Evolutionary conservation across 1,140 invertebrate genomes (phyloP).

Genomic region (Chrysomallon squamiferum): DNA sequence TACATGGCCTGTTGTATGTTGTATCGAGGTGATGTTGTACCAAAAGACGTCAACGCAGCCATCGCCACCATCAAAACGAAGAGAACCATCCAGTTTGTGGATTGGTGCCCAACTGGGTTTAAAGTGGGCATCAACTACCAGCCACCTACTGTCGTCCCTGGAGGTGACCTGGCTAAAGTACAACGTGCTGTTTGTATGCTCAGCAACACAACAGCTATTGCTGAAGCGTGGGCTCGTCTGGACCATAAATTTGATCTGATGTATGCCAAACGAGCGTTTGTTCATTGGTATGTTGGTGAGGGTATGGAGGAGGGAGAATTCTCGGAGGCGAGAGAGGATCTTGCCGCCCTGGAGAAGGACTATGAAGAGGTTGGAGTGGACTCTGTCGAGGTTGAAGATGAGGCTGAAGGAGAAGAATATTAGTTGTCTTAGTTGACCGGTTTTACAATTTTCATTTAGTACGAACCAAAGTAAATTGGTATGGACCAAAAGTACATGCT

Average conservation of each 20-base stretch:
- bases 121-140: constrained; percentile 52
- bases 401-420: constrained; percentile 69
- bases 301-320: constrained; percentile 75
- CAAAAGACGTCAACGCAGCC: constrained; percentile 87
- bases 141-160: constrained; percentile 75
- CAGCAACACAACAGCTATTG: constrained; percentile 82
- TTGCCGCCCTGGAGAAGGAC: constrained; percentile 69
- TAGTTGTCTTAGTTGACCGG: background rate
- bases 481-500: too few species aligned
- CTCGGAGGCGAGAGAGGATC: constrained; percentile 79
- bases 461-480: too few species aligned
- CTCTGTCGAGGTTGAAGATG: constrained; percentile 70
- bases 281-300: constrained; percentile 52
- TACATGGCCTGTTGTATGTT: constrained; percentile 70
- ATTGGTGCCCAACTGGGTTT: constrained; percentile 50
- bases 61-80: constrained; percentile 82
- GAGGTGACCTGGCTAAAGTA: constrained; percentile 71
- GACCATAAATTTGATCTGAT: constrained; percentile 51
- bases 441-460: too few species aligned
- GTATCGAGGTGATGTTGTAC: constrained; percentile 62
- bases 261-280: constrained; percentile 47
- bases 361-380: constrained; percentile 82
- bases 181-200: constrained; percentile 76
- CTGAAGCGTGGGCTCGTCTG: constrained; percentile 58
- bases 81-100: constrained; percentile 62